Percentiles rank a stretch among this genome's conserved stretches.
These are phyloP conservation scores for Eurytemora carolleeae DNA, from an alignment of 1,140 invertebrate species.

Conservation along the genomic window DNA sequence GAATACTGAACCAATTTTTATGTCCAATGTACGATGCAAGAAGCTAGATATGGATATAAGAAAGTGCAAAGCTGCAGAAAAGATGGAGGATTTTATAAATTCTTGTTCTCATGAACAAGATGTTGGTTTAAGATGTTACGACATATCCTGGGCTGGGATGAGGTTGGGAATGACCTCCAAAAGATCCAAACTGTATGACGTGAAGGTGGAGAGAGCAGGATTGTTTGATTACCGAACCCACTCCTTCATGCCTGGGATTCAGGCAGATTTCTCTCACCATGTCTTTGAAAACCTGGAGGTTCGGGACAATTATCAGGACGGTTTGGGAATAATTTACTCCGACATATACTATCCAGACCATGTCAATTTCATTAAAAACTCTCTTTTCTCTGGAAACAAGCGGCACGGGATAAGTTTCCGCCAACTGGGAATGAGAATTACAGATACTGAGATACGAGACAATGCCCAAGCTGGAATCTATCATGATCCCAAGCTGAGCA, in stretches of 20 bases:
- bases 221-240: constrained; percentile 78
- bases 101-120: constrained; percentile 68
- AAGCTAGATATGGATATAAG: constrained; percentile 80
- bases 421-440: constrained; percentile 59
- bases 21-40: constrained; percentile 72
- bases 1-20: constrained; percentile 47
- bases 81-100: constrained; percentile 54
- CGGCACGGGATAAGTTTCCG: constrained; percentile 72
- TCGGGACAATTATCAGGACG: constrained; percentile 61
- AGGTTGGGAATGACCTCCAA: constrained; percentile 68
- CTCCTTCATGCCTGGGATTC: constrained; percentile 71
- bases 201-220: constrained; percentile 75
- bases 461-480: constrained; percentile 71
- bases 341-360: constrained; percentile 66
- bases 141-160: constrained; percentile 75
- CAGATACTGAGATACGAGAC: constrained; percentile 47
- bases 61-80: constrained; percentile 52
- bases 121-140: constrained; percentile 68
- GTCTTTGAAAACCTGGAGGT: constrained; percentile 61
- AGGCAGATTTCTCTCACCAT: constrained; percentile 88
- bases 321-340: constrained; percentile 65
- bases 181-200: constrained; percentile 61
- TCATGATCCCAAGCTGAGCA: constrained; percentile 71
- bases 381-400: constrained; percentile 62
- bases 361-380: constrained; percentile 63